Evolutionary conservation across 2,113 vertebrate genomes (phyloP).

Genomic region (Neodon shergylaensis): DNA sequence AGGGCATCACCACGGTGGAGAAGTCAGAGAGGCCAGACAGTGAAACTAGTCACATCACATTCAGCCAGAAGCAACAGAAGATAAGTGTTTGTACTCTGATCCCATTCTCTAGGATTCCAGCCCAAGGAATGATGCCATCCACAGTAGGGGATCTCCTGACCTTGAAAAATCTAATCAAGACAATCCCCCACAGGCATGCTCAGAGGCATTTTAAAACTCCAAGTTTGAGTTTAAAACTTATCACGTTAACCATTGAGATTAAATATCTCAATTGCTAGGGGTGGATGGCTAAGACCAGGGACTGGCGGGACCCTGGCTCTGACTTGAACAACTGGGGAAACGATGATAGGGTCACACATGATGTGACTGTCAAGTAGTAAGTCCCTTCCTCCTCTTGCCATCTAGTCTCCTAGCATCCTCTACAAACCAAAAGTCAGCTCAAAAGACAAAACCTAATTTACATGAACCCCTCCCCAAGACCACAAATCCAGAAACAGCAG

Average conservation of each 20-base stretch:
- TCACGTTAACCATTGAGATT: neutral
- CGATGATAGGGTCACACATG: neutral
- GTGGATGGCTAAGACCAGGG: neutral
- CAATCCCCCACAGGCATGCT: neutral
- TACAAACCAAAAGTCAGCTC: neutral
- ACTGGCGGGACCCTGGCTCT: neutral
- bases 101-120: neutral
- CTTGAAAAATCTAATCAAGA: neutral
- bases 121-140: neutral
- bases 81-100: too few species aligned
- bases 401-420: neutral
- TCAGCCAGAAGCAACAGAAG: neutral
- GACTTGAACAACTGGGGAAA: neutral
- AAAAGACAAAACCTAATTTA: neutral
- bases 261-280: neutral
- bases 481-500: neutral
- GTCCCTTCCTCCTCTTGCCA: neutral
- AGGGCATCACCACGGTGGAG: neutral
- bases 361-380: neutral
- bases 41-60: neutral
- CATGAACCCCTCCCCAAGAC: neutral
- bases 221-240: neutral
- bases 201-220: neutral
- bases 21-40: neutral
- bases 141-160: neutral